Evolutionary conservation across 2,797 vertebrate genomes (phyloP).

Genomic region (Margarornis squamiger): DNA sequence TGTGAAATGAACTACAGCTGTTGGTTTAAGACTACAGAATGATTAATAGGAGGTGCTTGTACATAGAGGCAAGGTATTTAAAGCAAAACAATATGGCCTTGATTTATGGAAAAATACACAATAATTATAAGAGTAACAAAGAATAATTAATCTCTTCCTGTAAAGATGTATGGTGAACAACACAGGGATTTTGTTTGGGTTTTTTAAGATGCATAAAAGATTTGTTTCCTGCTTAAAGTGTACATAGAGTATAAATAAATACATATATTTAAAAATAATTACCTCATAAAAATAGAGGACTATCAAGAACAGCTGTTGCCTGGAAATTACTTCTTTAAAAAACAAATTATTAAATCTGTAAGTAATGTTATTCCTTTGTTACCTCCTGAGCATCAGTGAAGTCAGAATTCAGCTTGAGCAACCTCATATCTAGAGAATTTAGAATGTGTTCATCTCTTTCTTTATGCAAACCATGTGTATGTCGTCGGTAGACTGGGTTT

Average conservation of each 20-base stretch:
- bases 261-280: neutral
- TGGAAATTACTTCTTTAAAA: neutral
- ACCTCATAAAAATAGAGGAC: neutral
- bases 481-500: neutral
- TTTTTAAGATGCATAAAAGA: neutral
- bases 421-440: neutral
- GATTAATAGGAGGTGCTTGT: neutral
- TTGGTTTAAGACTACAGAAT: neutral
- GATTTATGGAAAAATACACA: neutral
- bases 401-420: neutral
- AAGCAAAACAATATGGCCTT: neutral
- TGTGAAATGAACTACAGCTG: neutral
- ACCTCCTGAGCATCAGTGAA: neutral
- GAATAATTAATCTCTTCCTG: neutral
- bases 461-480: neutral
- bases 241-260: neutral
- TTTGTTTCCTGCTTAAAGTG: neutral
- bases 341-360: neutral
- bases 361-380: neutral
- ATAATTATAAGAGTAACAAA: neutral
- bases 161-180: neutral
- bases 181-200: neutral
- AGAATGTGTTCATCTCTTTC: neutral
- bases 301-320: neutral
- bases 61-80: neutral